Conservation (phyloP, 2,797 vertebrate genomes). For the Coranthus polyacanthus region DNA sequence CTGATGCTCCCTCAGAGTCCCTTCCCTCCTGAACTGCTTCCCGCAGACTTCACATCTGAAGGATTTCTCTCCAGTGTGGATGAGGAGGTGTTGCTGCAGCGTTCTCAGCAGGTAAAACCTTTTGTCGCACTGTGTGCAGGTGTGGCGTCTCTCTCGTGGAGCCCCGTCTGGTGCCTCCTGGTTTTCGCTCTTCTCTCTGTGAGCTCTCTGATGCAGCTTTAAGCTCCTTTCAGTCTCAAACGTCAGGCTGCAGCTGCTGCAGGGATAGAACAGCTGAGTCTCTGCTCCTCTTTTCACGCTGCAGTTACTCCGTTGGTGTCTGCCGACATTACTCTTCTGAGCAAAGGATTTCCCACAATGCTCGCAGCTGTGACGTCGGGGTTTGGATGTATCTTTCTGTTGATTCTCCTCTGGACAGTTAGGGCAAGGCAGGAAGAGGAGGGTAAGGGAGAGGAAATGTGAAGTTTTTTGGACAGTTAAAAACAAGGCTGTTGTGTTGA, state of each 20-base stretch:
- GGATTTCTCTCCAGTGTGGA: conserved; percentile 14
- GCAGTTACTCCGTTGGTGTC: conserved; percentile 39
- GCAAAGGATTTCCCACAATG: conserved; percentile 39
- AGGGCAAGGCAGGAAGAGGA: fast-evolving
- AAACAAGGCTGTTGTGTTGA: no score
- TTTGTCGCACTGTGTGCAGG: conserved; percentile 28
- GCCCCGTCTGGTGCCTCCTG: fast-evolving
- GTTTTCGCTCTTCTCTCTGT: neutral
- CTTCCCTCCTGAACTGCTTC: conserved; percentile 30
- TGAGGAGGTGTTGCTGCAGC: conserved; percentile 34
- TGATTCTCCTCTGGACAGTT: neutral
- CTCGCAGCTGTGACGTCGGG: neutral
- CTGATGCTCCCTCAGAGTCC: conserved; percentile 34
- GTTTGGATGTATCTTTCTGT: neutral
- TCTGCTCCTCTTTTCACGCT: fast-evolving
- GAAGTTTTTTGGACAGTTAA: no score
- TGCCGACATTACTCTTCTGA: conserved; percentile 2
- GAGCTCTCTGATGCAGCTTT: neutral
- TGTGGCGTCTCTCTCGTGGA: conserved; percentile 12
- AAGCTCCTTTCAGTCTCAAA: neutral
- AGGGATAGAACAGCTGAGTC: neutral
- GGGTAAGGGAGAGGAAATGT: neutral
- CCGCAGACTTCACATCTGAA: conserved; percentile 32
- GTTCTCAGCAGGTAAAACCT: conserved; percentile 12
- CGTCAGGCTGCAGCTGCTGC: neutral